A percentile compares a stretch with the other conserved stretches of the same genome.
These are phyloP conservation scores for Pachymerium ferrugineum DNA, from an alignment of 2,888 invertebrate genomes.

Conservation along the genomic window DNA sequence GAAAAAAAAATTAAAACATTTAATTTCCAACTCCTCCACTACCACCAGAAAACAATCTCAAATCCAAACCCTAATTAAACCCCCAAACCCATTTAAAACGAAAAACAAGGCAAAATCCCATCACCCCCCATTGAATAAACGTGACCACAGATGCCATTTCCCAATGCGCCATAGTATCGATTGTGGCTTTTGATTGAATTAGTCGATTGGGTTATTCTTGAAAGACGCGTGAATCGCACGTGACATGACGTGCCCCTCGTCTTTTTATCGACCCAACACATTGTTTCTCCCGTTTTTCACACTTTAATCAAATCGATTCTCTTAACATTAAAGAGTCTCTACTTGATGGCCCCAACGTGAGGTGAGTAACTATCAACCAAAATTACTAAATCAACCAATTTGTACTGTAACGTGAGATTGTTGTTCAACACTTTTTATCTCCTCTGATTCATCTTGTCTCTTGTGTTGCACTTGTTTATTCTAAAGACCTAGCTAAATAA, in stretches of 20 bases:
- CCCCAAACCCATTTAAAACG: too few species aligned
- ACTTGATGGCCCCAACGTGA: background rate
- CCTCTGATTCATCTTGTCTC: background rate
- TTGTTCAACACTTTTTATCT: background rate
- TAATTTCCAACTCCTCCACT: too few species aligned
- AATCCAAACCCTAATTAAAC: too few species aligned
- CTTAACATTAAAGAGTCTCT: background rate
- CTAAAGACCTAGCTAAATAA: too few species aligned
- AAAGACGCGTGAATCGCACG: background rate
- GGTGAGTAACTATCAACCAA: background rate
- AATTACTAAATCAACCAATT: constrained; percentile 12
- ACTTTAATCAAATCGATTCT: constrained; percentile 4
- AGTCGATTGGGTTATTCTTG: background rate
- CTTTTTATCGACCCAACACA: too few species aligned
- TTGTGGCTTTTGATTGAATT: background rate
- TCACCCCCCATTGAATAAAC: too few species aligned
- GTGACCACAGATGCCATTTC: too few species aligned
- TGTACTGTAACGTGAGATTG: background rate
- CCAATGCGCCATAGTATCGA: too few species aligned
- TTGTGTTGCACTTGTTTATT: background rate
- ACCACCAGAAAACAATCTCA: too few species aligned
- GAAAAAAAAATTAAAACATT: too few species aligned
- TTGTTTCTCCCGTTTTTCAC: too few species aligned
- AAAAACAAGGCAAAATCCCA: too few species aligned
- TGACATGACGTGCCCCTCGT: background rate